Conservation (phyloP, 2,113 vertebrate species). For the Mixornis gularis region DNA sequence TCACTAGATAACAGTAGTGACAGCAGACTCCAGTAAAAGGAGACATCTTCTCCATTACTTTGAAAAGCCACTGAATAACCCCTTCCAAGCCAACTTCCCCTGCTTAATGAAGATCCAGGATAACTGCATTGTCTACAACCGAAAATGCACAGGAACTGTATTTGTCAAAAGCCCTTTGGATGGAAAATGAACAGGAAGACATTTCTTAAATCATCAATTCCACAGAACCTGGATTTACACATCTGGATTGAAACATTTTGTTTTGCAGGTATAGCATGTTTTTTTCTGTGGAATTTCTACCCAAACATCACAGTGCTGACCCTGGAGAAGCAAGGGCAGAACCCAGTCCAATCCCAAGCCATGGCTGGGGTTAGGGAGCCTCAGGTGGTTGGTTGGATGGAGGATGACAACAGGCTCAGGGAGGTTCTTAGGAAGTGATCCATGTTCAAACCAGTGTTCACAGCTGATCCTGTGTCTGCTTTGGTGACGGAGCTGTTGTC, state of each 20-base stretch:
- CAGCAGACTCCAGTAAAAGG: background rate
- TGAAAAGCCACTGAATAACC: background rate
- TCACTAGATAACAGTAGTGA: background rate
- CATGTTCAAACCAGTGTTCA: constrained; percentile 23
- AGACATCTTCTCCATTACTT: background rate
- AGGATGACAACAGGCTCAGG: background rate
- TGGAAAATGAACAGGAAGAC: background rate
- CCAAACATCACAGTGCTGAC: background rate
- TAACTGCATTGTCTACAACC: background rate
- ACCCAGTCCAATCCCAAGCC: background rate
- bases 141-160: background rate
- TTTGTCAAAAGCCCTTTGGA: background rate
- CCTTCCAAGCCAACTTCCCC: background rate
- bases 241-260: background rate
- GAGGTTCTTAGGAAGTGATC: background rate
- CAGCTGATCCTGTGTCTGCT: constrained; percentile 82
- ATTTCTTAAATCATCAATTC: background rate
- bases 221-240: background rate
- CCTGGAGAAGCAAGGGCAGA: background rate
- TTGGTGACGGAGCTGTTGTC: constrained; percentile 87
- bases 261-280: background rate
- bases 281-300: background rate
- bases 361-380: background rate
- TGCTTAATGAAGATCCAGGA: background rate
- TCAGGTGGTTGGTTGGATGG: background rate